These are phyloP conservation scores for Cetoscarus ocellatus DNA, from an alignment of 2,797 vertebrate genomes.

Conservation along the genomic window DNA sequence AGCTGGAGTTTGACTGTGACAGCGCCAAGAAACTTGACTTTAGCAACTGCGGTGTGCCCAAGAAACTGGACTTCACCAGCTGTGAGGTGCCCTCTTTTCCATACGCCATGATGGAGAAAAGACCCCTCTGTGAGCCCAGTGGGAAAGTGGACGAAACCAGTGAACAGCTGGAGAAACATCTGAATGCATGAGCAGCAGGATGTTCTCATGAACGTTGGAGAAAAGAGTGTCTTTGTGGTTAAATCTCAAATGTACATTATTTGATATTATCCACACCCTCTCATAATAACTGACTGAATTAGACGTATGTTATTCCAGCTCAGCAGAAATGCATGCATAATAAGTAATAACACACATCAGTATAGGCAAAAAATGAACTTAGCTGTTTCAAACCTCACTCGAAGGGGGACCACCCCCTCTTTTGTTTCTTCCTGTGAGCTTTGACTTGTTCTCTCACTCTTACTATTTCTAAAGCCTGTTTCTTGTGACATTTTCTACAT, in stretches of 20 bases:
- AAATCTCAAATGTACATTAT: conserved; percentile 63
- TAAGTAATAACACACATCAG: conserved; percentile 65
- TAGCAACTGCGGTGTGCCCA: conserved; percentile 69
- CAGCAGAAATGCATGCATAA: conserved; percentile 79
- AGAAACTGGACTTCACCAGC: conserved; percentile 86
- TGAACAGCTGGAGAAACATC: conserved; percentile 77
- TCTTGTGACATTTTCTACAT: conserved; percentile 60
- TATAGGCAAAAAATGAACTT: conserved; percentile 63
- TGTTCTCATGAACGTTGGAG: neutral
- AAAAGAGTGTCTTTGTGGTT: conserved; percentile 52
- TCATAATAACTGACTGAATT: conserved; percentile 70
- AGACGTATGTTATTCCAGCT: conserved; percentile 68
- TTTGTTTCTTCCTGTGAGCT: conserved; percentile 34
- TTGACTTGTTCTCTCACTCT: conserved; percentile 46
- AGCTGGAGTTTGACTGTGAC: conserved; percentile 86
- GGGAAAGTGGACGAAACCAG: conserved; percentile 89
- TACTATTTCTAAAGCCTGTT: conserved; percentile 45
- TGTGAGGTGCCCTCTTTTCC: conserved; percentile 92
- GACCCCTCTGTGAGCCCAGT: conserved; percentile 90
- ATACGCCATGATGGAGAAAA: conserved; percentile 93
- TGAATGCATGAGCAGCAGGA: conserved; percentile 60
- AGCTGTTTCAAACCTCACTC: conserved; percentile 56
- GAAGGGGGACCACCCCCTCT: conserved; percentile 34
- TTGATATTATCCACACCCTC: conserved; percentile 56
- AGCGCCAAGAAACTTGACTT: conserved; percentile 74